These are phyloP conservation scores for Loriculus beryllinus DNA, from an alignment of 2,797 vertebrate genomes.

Conservation along the genomic window DNA sequence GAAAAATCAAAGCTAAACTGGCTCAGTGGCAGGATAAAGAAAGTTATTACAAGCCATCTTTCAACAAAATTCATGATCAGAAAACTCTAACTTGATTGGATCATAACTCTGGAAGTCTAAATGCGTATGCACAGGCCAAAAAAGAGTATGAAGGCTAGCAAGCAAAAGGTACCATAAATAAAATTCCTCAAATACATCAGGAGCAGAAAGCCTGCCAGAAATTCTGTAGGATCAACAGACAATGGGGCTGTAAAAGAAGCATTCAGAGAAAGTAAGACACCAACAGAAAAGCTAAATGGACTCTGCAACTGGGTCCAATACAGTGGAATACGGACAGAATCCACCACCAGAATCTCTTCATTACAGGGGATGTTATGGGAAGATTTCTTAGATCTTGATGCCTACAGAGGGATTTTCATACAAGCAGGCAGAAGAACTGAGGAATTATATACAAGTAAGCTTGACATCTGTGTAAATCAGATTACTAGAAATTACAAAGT, in stretches of 20 bases:
- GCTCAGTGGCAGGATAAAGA: not conserved
- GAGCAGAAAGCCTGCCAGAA: constrained; percentile 10
- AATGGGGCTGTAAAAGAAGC: not conserved
- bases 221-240: not conserved
- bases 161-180: constrained; percentile 28
- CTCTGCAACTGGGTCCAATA: not conserved
- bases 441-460: not conserved
- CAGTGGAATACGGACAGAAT: not conserved
- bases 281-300: not conserved
- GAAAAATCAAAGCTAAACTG: not conserved
- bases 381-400: not conserved
- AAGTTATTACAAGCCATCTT: constrained; percentile 3
- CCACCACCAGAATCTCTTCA: not conserved
- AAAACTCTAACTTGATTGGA: not conserved
- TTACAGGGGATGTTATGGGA: not conserved
- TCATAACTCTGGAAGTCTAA: constrained; percentile 11
- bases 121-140: not conserved
- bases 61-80: constrained; percentile 21
- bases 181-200: not conserved
- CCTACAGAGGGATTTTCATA: not conserved
- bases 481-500: not conserved
- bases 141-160: not conserved
- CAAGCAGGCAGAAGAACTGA: not conserved
- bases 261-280: not conserved
- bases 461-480: not conserved